Base-by-base conservation (phyloP, 2,113 vertebrate species). In the Heterochromis multidens region DNA sequence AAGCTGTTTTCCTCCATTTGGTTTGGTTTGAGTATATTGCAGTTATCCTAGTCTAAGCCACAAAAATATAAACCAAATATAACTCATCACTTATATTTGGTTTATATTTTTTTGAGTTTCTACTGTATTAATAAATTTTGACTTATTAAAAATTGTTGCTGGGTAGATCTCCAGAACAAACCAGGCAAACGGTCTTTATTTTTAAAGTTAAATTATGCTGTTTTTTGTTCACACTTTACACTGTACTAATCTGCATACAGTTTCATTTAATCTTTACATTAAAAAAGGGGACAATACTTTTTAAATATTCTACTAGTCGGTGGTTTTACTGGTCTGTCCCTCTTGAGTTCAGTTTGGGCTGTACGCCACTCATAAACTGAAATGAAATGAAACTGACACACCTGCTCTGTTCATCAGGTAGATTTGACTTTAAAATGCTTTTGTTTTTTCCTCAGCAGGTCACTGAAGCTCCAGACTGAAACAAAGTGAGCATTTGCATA, bases 401-500 rank as follows among this genome's bases (percentile, higher is more conserved):
- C 6, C 77, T 57, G 54, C 10, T 49, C 33, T 27, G 0, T 25
- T 49, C 27, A n/a, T 90, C 61, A 23, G 77, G 21, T 60, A 54
- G 35, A 82, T 76, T 67, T 82, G 49, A 84, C 63, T 80, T 59
- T 23, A 40, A 84, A 35, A 46, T 80, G 62, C 61, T 90, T 83
- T 79, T 54, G 25, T 62, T 89, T n/a, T 54, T 17, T 11, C 49
- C 60, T 74, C 63, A 77, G 65, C 82, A 84, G 89, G 91, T 91
- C 67, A 84, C 63, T 3, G 78, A 87, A 84, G 90, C 84, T 60
- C 25, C 79, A 86, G 76, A 77, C 72, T 77, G 60, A 74, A 88
- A 88, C 89, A 85, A 84, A 85, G 59, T 31, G 54, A 76, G 52
- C 77, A 93, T 94, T 92, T 92, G 90, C 93, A 94, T 94, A 86